Conservation (phyloP, 2,113 vertebrate genomes). For the Hippotragus niger region DNA sequence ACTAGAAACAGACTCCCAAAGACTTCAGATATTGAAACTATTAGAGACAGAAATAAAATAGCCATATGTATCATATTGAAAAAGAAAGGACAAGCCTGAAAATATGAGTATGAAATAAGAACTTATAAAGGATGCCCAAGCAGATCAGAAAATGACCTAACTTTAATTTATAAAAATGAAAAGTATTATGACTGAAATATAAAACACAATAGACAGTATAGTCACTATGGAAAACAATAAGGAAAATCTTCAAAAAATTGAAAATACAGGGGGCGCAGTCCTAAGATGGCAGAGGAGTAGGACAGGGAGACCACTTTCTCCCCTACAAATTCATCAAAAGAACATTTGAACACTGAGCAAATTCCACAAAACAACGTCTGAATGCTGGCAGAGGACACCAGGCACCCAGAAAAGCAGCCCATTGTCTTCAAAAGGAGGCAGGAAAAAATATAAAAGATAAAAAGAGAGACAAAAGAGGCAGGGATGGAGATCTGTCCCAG, state of each 20-base stretch:
- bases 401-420: too few species aligned
- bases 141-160: not conserved
- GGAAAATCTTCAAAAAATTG: not conserved
- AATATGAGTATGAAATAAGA: not conserved
- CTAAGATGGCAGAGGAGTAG: too few species aligned
- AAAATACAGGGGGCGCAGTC: not conserved
- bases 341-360: too few species aligned
- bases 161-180: not conserved
- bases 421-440: too few species aligned
- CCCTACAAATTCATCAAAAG: too few species aligned
- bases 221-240: not conserved
- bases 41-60: not conserved
- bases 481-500: accelerated
- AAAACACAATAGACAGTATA: not conserved
- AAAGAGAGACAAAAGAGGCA: too few species aligned
- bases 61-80: not conserved
- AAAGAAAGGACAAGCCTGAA: not conserved
- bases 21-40: not conserved
- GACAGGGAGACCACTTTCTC: too few species aligned
- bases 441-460: too few species aligned
- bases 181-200: not conserved
- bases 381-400: too few species aligned
- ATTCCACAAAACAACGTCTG: too few species aligned
- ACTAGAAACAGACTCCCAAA: not conserved
- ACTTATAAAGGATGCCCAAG: not conserved